Conservation (phyloP, 2,888 invertebrate species). For the Monoplex corrugatus region DNA sequence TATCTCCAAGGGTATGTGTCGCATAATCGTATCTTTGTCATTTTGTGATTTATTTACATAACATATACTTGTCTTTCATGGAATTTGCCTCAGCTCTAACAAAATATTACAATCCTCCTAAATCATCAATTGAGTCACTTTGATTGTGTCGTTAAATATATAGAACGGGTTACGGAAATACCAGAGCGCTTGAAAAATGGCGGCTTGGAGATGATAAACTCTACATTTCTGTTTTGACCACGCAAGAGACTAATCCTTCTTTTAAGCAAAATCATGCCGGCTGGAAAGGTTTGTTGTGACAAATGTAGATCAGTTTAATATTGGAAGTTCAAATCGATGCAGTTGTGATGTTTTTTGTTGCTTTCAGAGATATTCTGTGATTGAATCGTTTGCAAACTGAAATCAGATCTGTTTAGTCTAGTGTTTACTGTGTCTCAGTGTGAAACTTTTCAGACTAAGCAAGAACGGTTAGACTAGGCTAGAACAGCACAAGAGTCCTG, state of each 20-base stretch:
- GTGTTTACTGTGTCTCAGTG: no score
- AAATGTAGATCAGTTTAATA: not conserved
- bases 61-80: not conserved
- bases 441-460: no score
- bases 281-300: slow-evolving; percentile 55
- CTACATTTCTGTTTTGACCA: slow-evolving; percentile 33
- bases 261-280: slow-evolving; percentile 54
- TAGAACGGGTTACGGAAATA: slow-evolving; percentile 66
- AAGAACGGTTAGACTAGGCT: no score
- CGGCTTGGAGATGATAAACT: slow-evolving; percentile 73
- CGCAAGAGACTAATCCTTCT: not conserved
- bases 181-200: slow-evolving; percentile 75
- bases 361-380: no score
- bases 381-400: no score
- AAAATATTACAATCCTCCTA: not conserved
- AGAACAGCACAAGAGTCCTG: no score
- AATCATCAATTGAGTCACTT: not conserved
- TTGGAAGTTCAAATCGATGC: not conserved
- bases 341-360: no score
- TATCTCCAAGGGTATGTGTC: not conserved
- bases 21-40: not conserved
- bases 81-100: not conserved
- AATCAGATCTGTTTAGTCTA: no score
- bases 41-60: not conserved
- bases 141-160: slow-evolving; percentile 56